These are phyloP conservation scores for Pelmatolapia mariae DNA, from an alignment of 2,113 vertebrate species.

Conservation along the genomic window DNA sequence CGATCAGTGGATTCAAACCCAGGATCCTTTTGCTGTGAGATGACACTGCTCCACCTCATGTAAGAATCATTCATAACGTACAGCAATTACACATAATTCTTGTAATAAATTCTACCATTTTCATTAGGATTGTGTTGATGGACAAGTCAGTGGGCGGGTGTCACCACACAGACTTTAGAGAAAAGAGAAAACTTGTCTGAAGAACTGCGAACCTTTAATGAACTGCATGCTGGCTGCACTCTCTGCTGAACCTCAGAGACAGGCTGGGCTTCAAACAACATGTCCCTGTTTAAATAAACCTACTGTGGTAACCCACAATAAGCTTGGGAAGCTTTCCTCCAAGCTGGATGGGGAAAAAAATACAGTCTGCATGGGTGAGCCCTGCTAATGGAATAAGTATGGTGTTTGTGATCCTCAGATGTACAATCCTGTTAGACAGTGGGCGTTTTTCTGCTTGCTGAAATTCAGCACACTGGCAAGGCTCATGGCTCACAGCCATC, in stretches of 20 bases:
- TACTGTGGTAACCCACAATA: background rate
- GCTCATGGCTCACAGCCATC: background rate
- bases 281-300: background rate
- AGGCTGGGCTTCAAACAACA: background rate
- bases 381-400: constrained; percentile 25
- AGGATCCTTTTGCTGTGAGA: background rate
- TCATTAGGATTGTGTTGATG: background rate
- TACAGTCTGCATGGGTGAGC: constrained; percentile 1
- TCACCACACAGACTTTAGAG: background rate
- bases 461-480: background rate
- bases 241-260: background rate
- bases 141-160: background rate
- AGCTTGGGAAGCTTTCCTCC: background rate
- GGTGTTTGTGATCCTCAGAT: background rate
- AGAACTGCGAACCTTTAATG: background rate
- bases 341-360: background rate
- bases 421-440: background rate
- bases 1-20: background rate
- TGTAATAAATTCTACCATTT: background rate
- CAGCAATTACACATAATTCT: background rate
- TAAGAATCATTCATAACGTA: background rate
- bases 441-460: background rate
- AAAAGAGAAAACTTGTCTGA: background rate
- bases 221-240: background rate
- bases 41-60: background rate